Percentiles rank a stretch among this genome's conserved stretches.
Evolutionary conservation across 1,140 invertebrate species (phyloP).

Genomic region (Lepidurus arcticus): DNA sequence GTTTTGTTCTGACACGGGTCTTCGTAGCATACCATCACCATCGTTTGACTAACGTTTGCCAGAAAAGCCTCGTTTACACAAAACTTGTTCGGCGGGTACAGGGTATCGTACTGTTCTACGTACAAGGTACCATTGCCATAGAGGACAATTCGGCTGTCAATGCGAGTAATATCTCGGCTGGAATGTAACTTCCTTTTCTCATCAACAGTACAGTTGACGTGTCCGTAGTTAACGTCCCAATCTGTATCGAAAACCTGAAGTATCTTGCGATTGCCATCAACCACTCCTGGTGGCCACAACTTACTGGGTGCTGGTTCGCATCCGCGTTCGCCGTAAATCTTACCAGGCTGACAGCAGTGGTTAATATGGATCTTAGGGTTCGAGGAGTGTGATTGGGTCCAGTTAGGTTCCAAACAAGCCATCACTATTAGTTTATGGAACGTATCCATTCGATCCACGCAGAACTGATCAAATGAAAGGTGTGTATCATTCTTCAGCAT

Average conservation of each 20-base stretch:
- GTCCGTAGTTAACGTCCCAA: neutral
- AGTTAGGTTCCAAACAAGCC: neutral
- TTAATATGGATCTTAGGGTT: neutral
- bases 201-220: neutral
- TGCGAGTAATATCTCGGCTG: neutral
- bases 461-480: neutral
- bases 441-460: neutral
- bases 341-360: neutral
- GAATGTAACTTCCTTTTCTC: neutral
- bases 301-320: neutral
- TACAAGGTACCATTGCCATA: too few relatives aligned
- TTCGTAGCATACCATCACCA: neutral
- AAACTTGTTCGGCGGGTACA: too few relatives aligned
- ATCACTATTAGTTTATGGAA: neutral
- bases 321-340: neutral
- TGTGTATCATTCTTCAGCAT: neutral
- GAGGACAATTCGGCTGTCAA: neutral
- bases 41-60: too few relatives aligned
- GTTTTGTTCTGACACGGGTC: conserved; percentile 4
- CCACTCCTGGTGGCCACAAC: neutral
- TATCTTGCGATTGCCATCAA: neutral
- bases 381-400: neutral
- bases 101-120: too few relatives aligned
- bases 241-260: neutral
- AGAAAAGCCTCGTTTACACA: too few relatives aligned